Conservation (phyloP, 2,113 vertebrate genomes). For the Spizaetus ornatus region DNA sequence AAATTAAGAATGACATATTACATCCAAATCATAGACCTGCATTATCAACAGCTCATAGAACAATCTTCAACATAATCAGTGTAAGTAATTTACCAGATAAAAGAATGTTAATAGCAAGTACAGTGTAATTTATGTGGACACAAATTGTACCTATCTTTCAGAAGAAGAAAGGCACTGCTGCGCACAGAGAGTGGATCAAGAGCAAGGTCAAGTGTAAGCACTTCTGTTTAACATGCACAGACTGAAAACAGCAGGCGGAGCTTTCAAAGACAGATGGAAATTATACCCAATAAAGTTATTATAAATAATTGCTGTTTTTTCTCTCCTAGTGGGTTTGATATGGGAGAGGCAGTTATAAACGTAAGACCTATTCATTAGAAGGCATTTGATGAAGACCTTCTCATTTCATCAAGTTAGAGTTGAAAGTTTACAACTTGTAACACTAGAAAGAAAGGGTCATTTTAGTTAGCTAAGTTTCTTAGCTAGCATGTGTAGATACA, state of each 20-base stretch:
- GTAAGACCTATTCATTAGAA: slow-evolving; percentile 53
- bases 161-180: slow-evolving; percentile 69
- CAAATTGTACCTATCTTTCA: slow-evolving; percentile 71
- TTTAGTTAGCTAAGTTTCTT: neutral
- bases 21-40: slow-evolving; percentile 62
- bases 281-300: slow-evolving; percentile 76
- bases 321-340: slow-evolving; percentile 29
- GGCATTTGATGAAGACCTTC: neutral
- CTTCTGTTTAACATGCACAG: slow-evolving; percentile 59
- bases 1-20: slow-evolving; percentile 68
- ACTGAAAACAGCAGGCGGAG: slow-evolving; percentile 52
- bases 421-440: neutral
- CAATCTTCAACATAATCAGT: slow-evolving; percentile 63
- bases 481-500: neutral
- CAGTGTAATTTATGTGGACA: slow-evolving; percentile 72
- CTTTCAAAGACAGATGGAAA: slow-evolving; percentile 71
- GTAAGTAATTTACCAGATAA: slow-evolving; percentile 70
- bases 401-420: neutral
- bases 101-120: slow-evolving; percentile 74
- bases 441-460: neutral
- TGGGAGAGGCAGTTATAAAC: slow-evolving; percentile 40
- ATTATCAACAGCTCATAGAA: slow-evolving; percentile 68
- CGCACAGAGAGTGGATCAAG: slow-evolving; percentile 44
- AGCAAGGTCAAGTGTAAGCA: slow-evolving; percentile 68
- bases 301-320: slow-evolving; percentile 71